Percentiles rank a stretch among this genome's conserved stretches.
phyloP scores from a whole-genome alignment of 2,113 vertebrate genomes.

The Ciconia stormi region DNA sequence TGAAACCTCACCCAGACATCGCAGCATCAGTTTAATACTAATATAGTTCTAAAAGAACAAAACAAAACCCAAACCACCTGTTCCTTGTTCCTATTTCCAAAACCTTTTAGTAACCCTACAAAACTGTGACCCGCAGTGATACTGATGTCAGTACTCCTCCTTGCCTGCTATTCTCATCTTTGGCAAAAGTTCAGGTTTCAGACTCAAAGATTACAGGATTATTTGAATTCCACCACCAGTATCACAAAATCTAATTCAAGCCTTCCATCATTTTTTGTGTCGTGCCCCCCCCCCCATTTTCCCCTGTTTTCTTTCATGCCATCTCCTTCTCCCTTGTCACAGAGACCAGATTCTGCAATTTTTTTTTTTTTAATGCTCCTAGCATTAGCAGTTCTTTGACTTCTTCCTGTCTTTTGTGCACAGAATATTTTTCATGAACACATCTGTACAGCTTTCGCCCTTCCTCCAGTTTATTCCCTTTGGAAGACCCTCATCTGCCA shows the following conservation, averaged over 20 bases:
- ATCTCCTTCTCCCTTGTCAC: neutral
- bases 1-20: neutral
- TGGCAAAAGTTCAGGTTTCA: neutral
- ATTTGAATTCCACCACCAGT: neutral
- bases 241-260: neutral
- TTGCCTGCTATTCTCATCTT: neutral
- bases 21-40: neutral
- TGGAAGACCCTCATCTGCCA: slow-evolving; percentile 24
- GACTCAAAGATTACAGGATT: neutral
- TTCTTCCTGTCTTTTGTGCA: neutral
- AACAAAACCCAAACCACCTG: neutral
- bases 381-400: neutral
- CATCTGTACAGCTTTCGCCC: slow-evolving; percentile 1
- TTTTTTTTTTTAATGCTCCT: neutral
- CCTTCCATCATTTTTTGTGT: neutral
- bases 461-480: slow-evolving; percentile 13
- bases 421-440: neutral
- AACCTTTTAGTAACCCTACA: neutral
- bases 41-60: neutral
- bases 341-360: neutral
- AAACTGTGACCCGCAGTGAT: neutral
- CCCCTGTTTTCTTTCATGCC: neutral
- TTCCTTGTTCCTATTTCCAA: neutral
- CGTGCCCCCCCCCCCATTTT: neutral
- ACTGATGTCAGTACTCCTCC: neutral